Percentiles rank a stretch among this genome's conserved stretches.
Evolutionary conservation across 2,113 vertebrate genomes (phyloP).

Genomic region (Catharus minimus): DNA sequence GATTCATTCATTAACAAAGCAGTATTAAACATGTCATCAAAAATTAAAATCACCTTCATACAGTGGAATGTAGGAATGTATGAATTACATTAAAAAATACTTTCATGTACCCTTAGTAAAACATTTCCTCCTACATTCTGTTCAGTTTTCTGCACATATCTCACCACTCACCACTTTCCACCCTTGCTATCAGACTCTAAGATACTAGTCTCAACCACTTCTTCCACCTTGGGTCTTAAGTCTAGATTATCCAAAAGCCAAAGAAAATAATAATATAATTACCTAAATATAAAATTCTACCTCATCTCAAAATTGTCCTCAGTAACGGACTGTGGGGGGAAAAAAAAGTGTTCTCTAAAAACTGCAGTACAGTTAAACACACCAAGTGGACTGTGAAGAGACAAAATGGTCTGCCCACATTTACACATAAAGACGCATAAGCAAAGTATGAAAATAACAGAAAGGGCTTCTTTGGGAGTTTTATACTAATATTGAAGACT

Average conservation of each 20-base stretch:
- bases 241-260: background rate
- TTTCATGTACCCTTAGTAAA: background rate
- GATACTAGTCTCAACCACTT: background rate
- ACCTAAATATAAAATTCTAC: background rate
- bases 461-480: background rate
- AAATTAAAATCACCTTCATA: background rate
- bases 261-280: background rate
- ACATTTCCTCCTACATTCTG: background rate
- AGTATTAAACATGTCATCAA: background rate
- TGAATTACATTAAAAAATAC: rapidly evolving
- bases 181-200: background rate
- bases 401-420: background rate
- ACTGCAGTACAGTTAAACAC: background rate
- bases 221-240: background rate
- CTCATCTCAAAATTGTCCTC: background rate
- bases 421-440: background rate
- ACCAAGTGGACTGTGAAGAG: background rate
- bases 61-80: background rate
- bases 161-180: background rate
- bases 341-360: background rate
- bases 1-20: background rate
- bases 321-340: rapidly evolving
- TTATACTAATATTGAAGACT: background rate
- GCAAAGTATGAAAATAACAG: background rate
- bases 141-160: background rate